These are phyloP conservation scores for Tapera naevia DNA, from an alignment of 2,797 vertebrate species.

Conservation along the genomic window DNA sequence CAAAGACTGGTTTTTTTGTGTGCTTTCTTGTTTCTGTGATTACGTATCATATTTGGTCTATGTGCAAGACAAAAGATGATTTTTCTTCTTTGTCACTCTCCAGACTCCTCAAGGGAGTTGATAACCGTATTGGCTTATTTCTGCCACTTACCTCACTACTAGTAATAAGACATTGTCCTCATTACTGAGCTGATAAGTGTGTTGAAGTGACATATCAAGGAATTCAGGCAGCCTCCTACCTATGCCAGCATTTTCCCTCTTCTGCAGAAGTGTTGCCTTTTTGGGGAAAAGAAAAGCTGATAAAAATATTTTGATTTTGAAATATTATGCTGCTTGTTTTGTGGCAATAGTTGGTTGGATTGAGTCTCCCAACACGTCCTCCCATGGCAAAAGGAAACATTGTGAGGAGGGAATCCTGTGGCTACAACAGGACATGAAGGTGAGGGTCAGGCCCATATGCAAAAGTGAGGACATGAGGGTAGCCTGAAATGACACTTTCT, in stretches of 20 bases:
- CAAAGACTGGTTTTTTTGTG: background rate
- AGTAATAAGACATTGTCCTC: constrained; percentile 18
- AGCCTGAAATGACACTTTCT: background rate
- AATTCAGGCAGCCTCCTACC: background rate
- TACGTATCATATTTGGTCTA: constrained; percentile 31
- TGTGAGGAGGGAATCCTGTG: background rate
- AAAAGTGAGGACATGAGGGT: background rate
- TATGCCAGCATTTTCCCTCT: background rate
- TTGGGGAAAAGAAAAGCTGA: background rate
- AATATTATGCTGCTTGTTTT: background rate
- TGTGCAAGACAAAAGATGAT: constrained; percentile 15
- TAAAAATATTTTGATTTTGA: background rate
- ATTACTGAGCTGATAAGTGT: constrained; percentile 15
- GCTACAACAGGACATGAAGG: background rate
- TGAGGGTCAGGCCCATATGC: background rate
- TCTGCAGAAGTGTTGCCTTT: background rate
- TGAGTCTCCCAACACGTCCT: background rate
- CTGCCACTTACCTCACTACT: constrained; percentile 57
- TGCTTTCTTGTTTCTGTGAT: background rate
- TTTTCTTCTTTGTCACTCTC: constrained; percentile 52
- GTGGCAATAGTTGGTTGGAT: background rate
- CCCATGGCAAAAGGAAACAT: background rate
- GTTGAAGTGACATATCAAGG: background rate
- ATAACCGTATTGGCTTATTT: constrained; percentile 45
- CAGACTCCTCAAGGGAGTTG: constrained; percentile 40